Evolutionary conservation across 2,888 invertebrate species (phyloP).

Genomic region (Hartigia nigra): DNA sequence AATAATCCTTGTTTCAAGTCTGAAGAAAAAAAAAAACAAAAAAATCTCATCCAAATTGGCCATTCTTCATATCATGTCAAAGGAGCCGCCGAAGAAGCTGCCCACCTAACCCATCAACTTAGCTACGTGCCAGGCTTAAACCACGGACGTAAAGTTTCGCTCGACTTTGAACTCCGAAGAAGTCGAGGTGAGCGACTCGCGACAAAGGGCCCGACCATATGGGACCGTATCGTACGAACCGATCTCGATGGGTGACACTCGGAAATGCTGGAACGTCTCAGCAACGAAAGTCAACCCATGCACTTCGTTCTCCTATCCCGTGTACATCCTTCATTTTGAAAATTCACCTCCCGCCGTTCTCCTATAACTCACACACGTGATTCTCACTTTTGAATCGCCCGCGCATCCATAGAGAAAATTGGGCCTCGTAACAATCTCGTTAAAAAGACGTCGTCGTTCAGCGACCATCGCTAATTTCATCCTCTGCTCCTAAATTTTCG

Average conservation of each 20-base stretch:
- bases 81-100: constrained; percentile 20
- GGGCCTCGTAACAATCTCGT: background rate
- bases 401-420: background rate
- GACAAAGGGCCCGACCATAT: constrained; percentile 38
- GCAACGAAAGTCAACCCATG: background rate
- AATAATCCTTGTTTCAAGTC: background rate
- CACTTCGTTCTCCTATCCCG: background rate
- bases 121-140: constrained; percentile 40
- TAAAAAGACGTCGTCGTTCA: background rate
- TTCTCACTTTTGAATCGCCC: background rate
- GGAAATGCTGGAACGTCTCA: constrained; percentile 12
- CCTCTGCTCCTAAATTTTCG: background rate
- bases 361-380: background rate
- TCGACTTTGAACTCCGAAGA: constrained; percentile 23
- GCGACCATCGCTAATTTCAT: background rate
- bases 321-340: background rate
- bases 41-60: background rate
- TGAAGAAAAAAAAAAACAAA: background rate
- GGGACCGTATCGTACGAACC: constrained; percentile 45
- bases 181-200: constrained; percentile 3
- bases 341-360: background rate
- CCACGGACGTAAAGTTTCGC: constrained; percentile 29
- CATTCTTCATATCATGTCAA: constrained; percentile 18
- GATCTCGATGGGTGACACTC: constrained; percentile 53
- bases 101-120: constrained; percentile 30